Percentiles rank a stretch among this genome's conserved stretches.
Evolutionary conservation across 2,113 vertebrate genomes (phyloP).

Genomic region (Ptilorrhoa leucosticta): DNA sequence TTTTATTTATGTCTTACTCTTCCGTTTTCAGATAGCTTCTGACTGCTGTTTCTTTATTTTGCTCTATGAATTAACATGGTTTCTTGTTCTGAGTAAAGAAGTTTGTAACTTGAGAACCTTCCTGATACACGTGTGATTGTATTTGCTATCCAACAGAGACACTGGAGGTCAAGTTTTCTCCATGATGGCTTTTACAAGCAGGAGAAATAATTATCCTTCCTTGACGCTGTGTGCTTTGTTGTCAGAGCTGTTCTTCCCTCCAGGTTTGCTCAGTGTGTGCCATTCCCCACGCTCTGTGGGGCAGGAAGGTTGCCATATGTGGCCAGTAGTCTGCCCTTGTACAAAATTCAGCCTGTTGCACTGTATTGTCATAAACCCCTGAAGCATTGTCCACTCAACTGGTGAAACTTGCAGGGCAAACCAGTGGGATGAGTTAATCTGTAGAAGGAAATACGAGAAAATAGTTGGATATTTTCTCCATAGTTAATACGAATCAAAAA

Average conservation of each 20-base stretch:
- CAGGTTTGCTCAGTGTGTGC: background rate
- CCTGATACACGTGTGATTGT: background rate
- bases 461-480: background rate
- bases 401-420: background rate
- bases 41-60: background rate
- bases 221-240: background rate
- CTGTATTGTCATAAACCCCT: background rate
- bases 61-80: background rate
- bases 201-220: slow-evolving; percentile 26
- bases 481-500: background rate
- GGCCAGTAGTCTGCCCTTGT: background rate
- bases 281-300: background rate
- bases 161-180: slow-evolving; percentile 15
- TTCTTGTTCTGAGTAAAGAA: background rate
- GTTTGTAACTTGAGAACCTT: slow-evolving; percentile 20
- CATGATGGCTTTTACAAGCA: slow-evolving; percentile 10
- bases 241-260: background rate
- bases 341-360: background rate
- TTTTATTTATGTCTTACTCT: background rate
- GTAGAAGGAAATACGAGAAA: background rate
- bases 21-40: background rate
- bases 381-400: background rate
- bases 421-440: background rate
- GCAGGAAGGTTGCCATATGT: background rate
- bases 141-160: slow-evolving; percentile 36